Evolutionary conservation across 2,797 vertebrate genomes (phyloP).

Genomic region (Phaenicophaeus curvirostris): DNA sequence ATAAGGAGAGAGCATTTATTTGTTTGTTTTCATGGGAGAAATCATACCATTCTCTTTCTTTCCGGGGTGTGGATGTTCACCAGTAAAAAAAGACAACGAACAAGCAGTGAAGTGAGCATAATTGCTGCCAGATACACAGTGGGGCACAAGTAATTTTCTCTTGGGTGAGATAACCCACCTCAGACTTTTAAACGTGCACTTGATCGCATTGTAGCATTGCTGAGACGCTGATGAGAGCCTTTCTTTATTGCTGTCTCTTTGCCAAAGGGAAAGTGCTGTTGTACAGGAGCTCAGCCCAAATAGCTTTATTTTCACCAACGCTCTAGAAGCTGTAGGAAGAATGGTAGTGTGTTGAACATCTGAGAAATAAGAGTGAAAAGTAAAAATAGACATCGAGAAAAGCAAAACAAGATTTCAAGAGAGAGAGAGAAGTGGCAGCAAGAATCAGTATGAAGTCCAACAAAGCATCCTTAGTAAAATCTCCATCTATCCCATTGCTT

Average conservation of each 20-base stretch:
- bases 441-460: not conserved
- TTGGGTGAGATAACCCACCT: not conserved
- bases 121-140: not conserved
- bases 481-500: not conserved
- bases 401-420: not conserved
- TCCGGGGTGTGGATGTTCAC: not conserved
- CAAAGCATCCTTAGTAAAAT: not conserved
- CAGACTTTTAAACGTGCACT: not conserved
- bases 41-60: not conserved
- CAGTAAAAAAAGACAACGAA: not conserved
- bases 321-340: not conserved
- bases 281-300: not conserved
- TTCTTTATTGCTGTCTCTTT: not conserved
- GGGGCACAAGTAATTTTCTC: not conserved
- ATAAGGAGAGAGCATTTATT: not conserved
- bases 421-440: not conserved
- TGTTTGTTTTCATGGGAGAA: not conserved
- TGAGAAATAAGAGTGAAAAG: not conserved
- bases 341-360: fast-evolving
- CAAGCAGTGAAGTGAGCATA: not conserved
- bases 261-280: not conserved
- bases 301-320: not conserved
- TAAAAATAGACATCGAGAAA: not conserved
- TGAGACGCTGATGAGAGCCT: not conserved
- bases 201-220: not conserved